phyloP scores from a whole-genome alignment of 2,888 invertebrate genomes.

The Lasioglossum lativentre region DNA sequence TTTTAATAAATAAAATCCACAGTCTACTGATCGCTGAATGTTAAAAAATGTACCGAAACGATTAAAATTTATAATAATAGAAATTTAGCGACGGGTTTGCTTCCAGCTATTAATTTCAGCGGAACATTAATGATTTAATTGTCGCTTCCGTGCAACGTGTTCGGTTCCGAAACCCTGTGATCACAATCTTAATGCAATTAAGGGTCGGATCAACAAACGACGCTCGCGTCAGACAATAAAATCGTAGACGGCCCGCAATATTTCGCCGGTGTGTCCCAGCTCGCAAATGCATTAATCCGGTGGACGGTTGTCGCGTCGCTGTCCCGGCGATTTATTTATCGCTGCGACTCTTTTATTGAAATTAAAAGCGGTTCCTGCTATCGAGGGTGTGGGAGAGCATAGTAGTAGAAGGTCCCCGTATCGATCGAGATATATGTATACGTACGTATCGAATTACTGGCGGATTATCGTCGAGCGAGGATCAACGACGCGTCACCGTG shows the following conservation, averaged over 20 bases:
- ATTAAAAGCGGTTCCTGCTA: conserved; percentile 51
- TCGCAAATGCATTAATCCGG: conserved; percentile 19
- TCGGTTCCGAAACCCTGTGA: not conserved
- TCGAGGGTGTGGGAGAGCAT: too few relatives aligned
- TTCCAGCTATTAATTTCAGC: too few relatives aligned
- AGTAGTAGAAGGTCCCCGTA: conserved; percentile 19
- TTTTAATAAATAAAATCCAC: too few relatives aligned
- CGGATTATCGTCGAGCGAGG: conserved; percentile 65
- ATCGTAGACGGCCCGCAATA: conserved; percentile 22
- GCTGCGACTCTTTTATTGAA: conserved; percentile 46
- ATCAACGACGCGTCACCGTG: conserved; percentile 67
- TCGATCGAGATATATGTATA: conserved; percentile 62
- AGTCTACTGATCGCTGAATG: too few relatives aligned
- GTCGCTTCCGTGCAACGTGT: not conserved
- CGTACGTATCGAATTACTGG: conserved; percentile 67
- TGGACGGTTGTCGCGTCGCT: not conserved
- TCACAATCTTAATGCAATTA: conserved; percentile 9
- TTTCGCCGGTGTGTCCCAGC: not conserved
- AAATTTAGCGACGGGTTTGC: too few relatives aligned
- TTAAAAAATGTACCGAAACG: too few relatives aligned
- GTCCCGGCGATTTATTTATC: conserved; percentile 29
- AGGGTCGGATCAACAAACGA: conserved; percentile 1
- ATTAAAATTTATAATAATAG: too few relatives aligned
- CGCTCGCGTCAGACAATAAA: conserved; percentile 23
- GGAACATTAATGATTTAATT: not conserved